Conservation (phyloP, 1,140 invertebrate genomes). For the Meteorus sp. region DNA sequence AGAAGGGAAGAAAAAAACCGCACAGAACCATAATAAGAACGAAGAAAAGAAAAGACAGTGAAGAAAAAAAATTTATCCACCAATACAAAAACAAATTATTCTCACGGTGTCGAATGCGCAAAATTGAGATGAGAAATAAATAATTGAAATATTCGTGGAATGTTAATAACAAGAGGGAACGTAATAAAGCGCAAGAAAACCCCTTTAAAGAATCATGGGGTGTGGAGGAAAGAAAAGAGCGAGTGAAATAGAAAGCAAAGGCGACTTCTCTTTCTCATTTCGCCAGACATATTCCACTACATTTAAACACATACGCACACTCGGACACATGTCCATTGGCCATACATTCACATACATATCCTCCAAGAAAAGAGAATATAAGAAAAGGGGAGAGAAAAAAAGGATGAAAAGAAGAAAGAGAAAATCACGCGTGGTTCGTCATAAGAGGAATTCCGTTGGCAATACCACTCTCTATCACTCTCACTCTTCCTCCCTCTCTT, state of each 20-base stretch:
- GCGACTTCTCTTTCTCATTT: slow-evolving; percentile 5
- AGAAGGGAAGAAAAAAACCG: no score
- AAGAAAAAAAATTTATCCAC: no score
- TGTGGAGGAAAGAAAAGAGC: slow-evolving; percentile 4
- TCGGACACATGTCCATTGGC: not conserved
- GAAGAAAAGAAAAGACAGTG: no score
- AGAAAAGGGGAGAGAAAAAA: slow-evolving; percentile 14
- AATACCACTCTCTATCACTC: slow-evolving; percentile 31
- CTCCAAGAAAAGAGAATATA: slow-evolving; percentile 9
- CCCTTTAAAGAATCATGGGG: slow-evolving; percentile 4
- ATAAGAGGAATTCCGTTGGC: slow-evolving; percentile 57
- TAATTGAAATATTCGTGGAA: slow-evolving; percentile 22
- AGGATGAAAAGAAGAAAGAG: slow-evolving; percentile 37
- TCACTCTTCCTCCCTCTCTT: slow-evolving; percentile 12
- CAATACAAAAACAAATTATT: no score
- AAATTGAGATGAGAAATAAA: not conserved
- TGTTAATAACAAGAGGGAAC: slow-evolving; percentile 18
- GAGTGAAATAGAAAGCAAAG: not conserved
- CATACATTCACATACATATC: no score
- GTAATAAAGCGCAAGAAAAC: slow-evolving; percentile 26
- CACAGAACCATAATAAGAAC: no score
- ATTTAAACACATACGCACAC: not conserved
- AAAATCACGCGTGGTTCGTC: slow-evolving; percentile 57
- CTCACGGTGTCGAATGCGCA: not conserved
- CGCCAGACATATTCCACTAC: not conserved